Evolutionary conservation across 2,113 vertebrate species (phyloP).

Genomic region (Python bivittatus): DNA sequence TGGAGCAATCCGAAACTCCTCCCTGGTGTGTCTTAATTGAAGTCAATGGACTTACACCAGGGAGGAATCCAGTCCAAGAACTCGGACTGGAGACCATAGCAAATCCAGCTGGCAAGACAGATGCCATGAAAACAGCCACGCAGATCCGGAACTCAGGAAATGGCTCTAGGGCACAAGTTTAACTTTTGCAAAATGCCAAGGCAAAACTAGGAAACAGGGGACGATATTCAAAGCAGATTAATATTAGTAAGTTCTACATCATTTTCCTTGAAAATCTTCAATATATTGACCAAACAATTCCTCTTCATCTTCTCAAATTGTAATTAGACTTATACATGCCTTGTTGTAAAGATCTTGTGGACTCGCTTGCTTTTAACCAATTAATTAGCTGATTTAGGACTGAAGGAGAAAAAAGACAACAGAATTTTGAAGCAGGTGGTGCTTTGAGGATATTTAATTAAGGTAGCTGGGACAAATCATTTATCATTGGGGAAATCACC

Average conservation of each 20-base stretch:
- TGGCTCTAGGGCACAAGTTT: background rate
- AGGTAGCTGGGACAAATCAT: conserved; percentile 21
- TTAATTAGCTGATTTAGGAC: conserved; percentile 21
- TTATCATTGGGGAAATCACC: conserved; percentile 26
- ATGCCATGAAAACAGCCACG: conserved; percentile 18
- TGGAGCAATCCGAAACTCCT: conserved; percentile 37
- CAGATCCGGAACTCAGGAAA: conserved; percentile 49
- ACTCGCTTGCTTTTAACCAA: conserved; percentile 10
- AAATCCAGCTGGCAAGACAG: conserved; percentile 63
- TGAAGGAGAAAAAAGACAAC: conserved; percentile 1
- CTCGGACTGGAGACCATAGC: conserved; percentile 49
- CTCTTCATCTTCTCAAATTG: conserved; percentile 6
- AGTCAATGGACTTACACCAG: conserved; percentile 60
- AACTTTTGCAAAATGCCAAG: conserved; percentile 5
- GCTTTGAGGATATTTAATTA: conserved; percentile 37
- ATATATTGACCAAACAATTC: conserved; percentile 38
- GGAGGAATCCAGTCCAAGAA: conserved; percentile 63
- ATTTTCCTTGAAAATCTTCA: conserved; percentile 45
- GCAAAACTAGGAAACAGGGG: conserved; percentile 36
- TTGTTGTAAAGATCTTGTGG: background rate
- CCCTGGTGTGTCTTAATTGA: conserved; percentile 58
- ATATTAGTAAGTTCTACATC: conserved; percentile 12
- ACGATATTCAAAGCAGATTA: conserved; percentile 37
- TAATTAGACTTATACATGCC: background rate
- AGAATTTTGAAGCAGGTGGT: conserved; percentile 19